These are phyloP conservation scores for Halcyon smyrnensis DNA, from an alignment of 2,797 vertebrate species.

Conservation along the genomic window DNA sequence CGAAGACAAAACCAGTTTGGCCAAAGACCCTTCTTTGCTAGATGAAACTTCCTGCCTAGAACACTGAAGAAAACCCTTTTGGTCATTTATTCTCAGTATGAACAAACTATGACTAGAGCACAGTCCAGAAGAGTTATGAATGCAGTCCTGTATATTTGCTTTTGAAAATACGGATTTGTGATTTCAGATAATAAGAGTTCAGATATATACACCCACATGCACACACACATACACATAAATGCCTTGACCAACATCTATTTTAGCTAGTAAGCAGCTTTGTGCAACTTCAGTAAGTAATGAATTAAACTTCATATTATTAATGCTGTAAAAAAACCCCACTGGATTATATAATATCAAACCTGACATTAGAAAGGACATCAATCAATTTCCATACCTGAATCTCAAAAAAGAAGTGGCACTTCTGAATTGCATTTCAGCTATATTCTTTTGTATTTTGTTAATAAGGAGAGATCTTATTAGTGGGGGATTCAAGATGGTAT, in stretches of 20 bases:
- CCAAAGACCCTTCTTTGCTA: background rate
- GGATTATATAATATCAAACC: background rate
- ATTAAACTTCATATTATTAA: background rate
- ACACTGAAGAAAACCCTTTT: background rate
- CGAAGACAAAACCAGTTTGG: background rate
- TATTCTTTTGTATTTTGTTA: conserved; percentile 12
- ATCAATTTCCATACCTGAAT: background rate
- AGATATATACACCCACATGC: background rate
- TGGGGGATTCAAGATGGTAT: conserved; percentile 11
- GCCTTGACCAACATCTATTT: background rate
- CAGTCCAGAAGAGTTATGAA: background rate
- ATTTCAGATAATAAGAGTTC: background rate
- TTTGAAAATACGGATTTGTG: background rate
- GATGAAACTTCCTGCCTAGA: background rate
- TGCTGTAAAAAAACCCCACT: background rate
- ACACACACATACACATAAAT: background rate
- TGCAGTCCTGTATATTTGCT: background rate
- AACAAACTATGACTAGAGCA: background rate
- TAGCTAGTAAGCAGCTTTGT: background rate
- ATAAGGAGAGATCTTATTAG: conserved; percentile 30
- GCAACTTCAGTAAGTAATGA: background rate
- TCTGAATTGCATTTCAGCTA: background rate
- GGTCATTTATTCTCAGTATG: background rate
- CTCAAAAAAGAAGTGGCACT: background rate
- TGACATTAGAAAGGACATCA: background rate